phyloP scores from a whole-genome alignment of 2,113 vertebrate genomes.

The Pangasianodon hypophthalmus region DNA sequence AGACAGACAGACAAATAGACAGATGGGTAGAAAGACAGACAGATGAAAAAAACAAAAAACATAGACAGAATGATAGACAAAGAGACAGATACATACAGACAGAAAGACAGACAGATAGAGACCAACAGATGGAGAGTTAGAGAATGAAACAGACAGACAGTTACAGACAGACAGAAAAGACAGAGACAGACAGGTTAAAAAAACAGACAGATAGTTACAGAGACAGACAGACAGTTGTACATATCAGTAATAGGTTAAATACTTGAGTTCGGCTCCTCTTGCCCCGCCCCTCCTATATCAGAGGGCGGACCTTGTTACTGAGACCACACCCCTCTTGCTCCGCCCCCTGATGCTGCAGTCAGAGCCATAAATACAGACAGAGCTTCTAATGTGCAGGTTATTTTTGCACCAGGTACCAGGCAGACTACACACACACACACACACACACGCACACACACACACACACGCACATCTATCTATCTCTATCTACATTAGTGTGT shows the following conservation, averaged over 20 bases:
- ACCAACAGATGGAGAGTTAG: neutral
- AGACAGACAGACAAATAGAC: neutral
- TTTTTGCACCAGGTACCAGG: conserved; percentile 73
- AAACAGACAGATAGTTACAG: neutral
- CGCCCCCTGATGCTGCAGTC: neutral
- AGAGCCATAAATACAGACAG: conserved; percentile 58
- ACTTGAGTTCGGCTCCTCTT: neutral
- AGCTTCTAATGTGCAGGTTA: conserved; percentile 69
- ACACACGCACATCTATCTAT: conserved; percentile 17
- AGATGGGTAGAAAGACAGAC: neutral
- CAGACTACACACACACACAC: conserved; percentile 67
- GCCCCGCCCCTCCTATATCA: neutral
- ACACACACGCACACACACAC: conserved; percentile 27
- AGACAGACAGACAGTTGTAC: neutral
- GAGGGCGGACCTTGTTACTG: neutral
- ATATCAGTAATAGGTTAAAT: neutral
- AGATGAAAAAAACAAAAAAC: neutral
- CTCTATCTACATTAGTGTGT: neutral
- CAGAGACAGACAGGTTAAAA: neutral
- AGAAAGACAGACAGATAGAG: neutral
- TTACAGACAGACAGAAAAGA: neutral
- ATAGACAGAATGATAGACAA: neutral
- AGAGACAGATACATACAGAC: neutral
- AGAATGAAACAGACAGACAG: neutral
- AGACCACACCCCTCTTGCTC: neutral